Percentiles rank a stretch among this genome's conserved stretches.
phyloP scores from a whole-genome alignment of 1,140 invertebrate species.

The Meteorus sp. region DNA sequence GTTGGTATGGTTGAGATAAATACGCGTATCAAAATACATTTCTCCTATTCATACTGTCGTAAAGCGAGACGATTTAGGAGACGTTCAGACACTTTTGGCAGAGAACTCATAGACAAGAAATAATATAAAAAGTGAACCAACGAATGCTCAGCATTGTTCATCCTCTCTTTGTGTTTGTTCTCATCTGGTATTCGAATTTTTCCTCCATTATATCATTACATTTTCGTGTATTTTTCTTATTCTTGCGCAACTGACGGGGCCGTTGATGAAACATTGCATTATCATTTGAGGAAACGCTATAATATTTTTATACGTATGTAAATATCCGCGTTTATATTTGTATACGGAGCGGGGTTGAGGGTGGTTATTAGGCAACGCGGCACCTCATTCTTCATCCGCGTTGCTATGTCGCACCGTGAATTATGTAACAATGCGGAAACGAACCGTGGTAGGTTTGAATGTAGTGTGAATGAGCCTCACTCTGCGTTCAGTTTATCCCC shows the following conservation, averaged over 20 bases:
- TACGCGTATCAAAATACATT: slow-evolving; percentile 33
- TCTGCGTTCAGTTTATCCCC: background rate
- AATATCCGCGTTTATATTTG: too few relatives aligned
- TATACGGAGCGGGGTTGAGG: slow-evolving; percentile 38
- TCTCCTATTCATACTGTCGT: slow-evolving; percentile 34
- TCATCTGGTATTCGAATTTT: too few relatives aligned
- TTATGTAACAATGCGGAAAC: slow-evolving; percentile 60
- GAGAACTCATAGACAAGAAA: slow-evolving; percentile 8
- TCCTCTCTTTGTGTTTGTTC: too few relatives aligned
- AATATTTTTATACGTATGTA: too few relatives aligned
- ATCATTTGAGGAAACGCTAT: too few relatives aligned
- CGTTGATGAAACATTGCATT: too few relatives aligned
- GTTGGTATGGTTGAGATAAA: too few relatives aligned
- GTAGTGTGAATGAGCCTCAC: slow-evolving; percentile 32
- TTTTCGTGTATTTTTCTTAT: too few relatives aligned
- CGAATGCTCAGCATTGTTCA: background rate
- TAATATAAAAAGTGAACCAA: background rate
- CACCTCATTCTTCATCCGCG: slow-evolving; percentile 57
- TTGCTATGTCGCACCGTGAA: slow-evolving; percentile 56
- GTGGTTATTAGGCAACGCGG: slow-evolving; percentile 57
- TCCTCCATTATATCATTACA: background rate
- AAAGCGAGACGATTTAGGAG: slow-evolving; percentile 23
- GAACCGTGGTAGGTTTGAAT: slow-evolving; percentile 45
- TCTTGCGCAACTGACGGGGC: too few relatives aligned
- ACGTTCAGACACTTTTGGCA: slow-evolving; percentile 16